These are phyloP conservation scores for Excalfactoria chinensis DNA, from an alignment of 2,113 vertebrate genomes.

Conservation along the genomic window DNA sequence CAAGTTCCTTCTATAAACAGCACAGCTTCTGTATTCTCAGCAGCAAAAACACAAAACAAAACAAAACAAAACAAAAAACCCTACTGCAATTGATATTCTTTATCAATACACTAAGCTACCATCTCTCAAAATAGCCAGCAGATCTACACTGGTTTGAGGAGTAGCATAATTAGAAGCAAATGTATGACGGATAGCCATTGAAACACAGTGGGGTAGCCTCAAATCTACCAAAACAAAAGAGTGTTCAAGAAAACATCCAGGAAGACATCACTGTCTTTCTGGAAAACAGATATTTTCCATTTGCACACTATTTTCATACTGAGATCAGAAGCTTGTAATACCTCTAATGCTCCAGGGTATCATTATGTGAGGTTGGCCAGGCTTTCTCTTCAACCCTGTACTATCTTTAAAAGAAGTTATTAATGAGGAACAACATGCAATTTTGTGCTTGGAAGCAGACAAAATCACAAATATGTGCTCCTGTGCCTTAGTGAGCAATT, in stretches of 20 bases:
- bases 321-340: background rate
- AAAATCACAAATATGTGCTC: background rate
- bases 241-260: background rate
- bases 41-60: background rate
- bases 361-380: background rate
- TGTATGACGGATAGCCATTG: background rate
- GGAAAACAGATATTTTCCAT: background rate
- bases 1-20: background rate
- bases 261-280: background rate
- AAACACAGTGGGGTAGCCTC: background rate
- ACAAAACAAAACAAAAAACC: too few species aligned
- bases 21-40: background rate
- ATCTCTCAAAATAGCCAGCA: background rate
- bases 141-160: background rate
- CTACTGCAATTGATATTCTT: background rate
- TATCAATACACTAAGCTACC: background rate
- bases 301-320: background rate
- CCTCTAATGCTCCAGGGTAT: background rate
- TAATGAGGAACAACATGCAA: constrained; percentile 12
- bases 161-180: background rate
- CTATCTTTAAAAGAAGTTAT: constrained; percentile 8
- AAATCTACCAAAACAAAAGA: background rate
- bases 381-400: background rate
- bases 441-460: constrained; percentile 36
- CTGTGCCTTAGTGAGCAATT: background rate